Evolutionary conservation across 2,113 vertebrate species (phyloP), one percentile per base, ranked within the genome.

Genomic region (Microcebus jonahi): DNA sequence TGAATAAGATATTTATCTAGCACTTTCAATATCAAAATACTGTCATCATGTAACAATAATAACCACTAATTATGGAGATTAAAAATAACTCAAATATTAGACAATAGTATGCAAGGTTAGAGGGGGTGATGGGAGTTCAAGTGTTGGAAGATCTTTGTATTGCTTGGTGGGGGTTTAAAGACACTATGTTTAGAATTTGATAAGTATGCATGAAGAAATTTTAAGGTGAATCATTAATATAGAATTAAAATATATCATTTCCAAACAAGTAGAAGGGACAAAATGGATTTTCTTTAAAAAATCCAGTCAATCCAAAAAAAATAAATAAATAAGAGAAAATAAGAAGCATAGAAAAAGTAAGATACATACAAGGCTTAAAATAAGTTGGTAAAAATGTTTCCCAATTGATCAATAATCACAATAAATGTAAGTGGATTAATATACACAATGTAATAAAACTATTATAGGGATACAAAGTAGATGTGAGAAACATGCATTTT

Each of bases 1-100:
- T 73, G 55, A 80, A 77, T 90, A 77, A 85, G 4, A 77, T 76
- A 73, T 71, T 61, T 81, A 68, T 76, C 48, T 48, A 67, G 39
- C 86, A 85, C 15, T 75, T 57, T 96, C 57, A 68, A 17, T 82
- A 57, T 87, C 80, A 75, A 94, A 85, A 73, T 25, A 93, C 73
- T 93, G 75, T 45, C n/a, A 84, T 57, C 18, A 77, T 17, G 27
- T 94, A 50, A 75, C 7, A 81, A 70, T 63, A 48, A 23, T 65
- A 63, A 79, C 65, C 39, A 82, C 45, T 21, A 90, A 90, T 59
- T 61, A 55, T 21, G 10, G 6, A 39, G 5, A 80, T 75, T 84
- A 42, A 61, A 85, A 91, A 75, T 65, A 83, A 93, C 0, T 83
- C 18, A 95, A 92, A 77, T 77, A 39, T 25, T 12, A 80, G 31